These are phyloP conservation scores for Poecilia latipinna DNA, from an alignment of 2,113 vertebrate species.

Conservation along the genomic window DNA sequence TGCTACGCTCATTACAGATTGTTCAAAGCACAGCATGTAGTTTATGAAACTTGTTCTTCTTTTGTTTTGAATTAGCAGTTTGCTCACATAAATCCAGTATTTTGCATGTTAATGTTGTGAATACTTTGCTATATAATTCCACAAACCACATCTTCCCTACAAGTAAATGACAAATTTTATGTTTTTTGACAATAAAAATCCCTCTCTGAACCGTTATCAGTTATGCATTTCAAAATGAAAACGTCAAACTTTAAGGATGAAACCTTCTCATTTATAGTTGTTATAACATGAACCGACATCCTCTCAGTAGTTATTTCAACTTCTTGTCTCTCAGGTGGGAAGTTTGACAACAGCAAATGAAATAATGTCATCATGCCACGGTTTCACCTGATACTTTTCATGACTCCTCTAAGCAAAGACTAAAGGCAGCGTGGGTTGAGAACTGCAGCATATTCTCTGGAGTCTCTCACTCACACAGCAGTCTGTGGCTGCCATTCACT, in stretches of 20 bases:
- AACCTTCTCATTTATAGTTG: too few relatives aligned
- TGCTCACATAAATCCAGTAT: neutral
- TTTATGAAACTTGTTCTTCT: neutral
- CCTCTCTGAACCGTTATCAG: neutral
- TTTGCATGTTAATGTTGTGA: neutral
- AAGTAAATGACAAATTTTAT: neutral
- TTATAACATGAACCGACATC: neutral
- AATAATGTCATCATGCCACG: slow-evolving; percentile 63
- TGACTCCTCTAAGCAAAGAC: slow-evolving; percentile 30
- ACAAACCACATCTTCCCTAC: neutral
- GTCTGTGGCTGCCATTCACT: slow-evolving; percentile 31
- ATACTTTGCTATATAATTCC: slow-evolving; percentile 1
- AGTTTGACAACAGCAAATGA: slow-evolving; percentile 38
- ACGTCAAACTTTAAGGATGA: neutral
- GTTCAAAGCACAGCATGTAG: neutral
- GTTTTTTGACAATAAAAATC: neutral
- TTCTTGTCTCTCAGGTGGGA: slow-evolving; percentile 14
- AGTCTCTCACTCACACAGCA: slow-evolving; percentile 22
- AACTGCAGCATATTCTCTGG: slow-evolving; percentile 29
- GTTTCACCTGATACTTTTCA: slow-evolving; percentile 44
- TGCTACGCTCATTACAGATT: neutral
- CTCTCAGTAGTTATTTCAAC: neutral
- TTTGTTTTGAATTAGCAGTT: neutral
- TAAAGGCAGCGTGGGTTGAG: slow-evolving; percentile 38
- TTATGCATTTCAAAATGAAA: fast-evolving